phyloP scores from a whole-genome alignment of 2,797 vertebrate genomes.

The Mormyrus hasselquistii region DNA sequence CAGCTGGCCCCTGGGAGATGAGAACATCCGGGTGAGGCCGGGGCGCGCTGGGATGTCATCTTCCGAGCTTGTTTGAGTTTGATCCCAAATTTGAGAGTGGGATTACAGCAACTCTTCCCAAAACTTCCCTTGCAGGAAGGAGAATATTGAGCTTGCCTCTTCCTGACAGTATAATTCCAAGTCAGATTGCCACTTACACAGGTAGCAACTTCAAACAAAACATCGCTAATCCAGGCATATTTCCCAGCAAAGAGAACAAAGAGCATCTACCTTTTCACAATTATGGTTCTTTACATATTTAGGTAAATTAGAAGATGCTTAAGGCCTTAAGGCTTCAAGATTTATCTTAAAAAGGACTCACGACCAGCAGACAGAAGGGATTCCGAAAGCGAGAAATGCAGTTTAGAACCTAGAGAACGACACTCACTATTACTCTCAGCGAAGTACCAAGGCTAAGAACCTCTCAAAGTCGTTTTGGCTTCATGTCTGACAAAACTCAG shows the following conservation, averaged over 20 bases:
- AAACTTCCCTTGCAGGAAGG: not conserved
- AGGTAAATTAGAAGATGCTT: not conserved
- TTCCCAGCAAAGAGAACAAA: not conserved
- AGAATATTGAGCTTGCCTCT: not conserved
- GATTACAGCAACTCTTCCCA: not conserved
- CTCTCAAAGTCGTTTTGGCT: not conserved
- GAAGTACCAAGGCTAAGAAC: not conserved
- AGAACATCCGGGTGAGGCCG: not conserved
- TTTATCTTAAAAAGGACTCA: not conserved
- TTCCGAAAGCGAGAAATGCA: not conserved
- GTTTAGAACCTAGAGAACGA: not conserved
- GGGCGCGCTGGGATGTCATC: not conserved
- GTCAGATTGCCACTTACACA: not conserved
- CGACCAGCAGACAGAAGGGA: not conserved
- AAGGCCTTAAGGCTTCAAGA: too few relatives aligned
- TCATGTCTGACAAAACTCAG: not conserved
- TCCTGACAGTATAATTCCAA: not conserved
- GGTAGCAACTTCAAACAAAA: not conserved
- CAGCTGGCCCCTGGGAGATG: not conserved
- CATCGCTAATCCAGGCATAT: too few relatives aligned
- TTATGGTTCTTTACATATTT: not conserved
- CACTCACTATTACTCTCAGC: not conserved
- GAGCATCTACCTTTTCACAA: not conserved
- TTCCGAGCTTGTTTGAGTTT: not conserved
- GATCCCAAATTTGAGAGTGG: constrained; percentile 4